A percentile compares a stretch with the other conserved stretches of the same genome.
These are phyloP conservation scores for Amphiura filiformis DNA, from an alignment of 35 echinoderm and acorn worm genomes.

Conservation along the genomic window DNA sequence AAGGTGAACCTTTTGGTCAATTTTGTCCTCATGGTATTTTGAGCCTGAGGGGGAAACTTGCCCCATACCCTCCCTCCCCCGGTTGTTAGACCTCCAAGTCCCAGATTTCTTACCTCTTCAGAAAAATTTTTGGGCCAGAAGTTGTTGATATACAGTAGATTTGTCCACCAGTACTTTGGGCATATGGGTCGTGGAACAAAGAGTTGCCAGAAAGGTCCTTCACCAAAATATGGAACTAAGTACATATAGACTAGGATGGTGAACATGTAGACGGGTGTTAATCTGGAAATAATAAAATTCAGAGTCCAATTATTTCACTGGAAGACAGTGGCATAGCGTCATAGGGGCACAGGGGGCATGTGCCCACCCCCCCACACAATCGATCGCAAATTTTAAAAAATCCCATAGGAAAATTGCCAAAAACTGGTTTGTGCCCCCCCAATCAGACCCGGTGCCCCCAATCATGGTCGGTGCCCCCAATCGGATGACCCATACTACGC, in stretches of 20 bases:
- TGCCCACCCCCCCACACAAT: too few relatives aligned
- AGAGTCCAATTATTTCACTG: too few relatives aligned
- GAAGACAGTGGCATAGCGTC: neutral
- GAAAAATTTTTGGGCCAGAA: constrained; percentile 27
- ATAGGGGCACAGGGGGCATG: too few relatives aligned
- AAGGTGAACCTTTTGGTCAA: too few relatives aligned
- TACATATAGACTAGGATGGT: constrained; percentile 63
- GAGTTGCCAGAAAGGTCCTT: constrained; percentile 51
- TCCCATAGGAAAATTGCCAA: too few relatives aligned
- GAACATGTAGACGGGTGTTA: constrained; percentile 54
- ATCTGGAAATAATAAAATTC: constrained; percentile 22
- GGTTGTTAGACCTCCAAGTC: too few relatives aligned
- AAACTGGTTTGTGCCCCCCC: too few relatives aligned
- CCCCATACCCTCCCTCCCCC: too few relatives aligned
- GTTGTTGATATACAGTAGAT: constrained; percentile 83
- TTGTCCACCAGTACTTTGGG: constrained; percentile 87
- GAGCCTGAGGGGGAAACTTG: neutral
- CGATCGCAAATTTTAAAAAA: too few relatives aligned
- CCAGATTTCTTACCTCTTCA: constrained; percentile 51
- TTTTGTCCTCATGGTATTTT: neutral
- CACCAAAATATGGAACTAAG: constrained; percentile 64
- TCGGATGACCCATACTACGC: too few relatives aligned
- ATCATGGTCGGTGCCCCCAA: too few relatives aligned
- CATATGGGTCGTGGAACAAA: neutral
- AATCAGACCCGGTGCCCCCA: too few relatives aligned